Conservation (phyloP, 2,113 vertebrate genomes). For the Phalacrocorax pelagicus region DNA sequence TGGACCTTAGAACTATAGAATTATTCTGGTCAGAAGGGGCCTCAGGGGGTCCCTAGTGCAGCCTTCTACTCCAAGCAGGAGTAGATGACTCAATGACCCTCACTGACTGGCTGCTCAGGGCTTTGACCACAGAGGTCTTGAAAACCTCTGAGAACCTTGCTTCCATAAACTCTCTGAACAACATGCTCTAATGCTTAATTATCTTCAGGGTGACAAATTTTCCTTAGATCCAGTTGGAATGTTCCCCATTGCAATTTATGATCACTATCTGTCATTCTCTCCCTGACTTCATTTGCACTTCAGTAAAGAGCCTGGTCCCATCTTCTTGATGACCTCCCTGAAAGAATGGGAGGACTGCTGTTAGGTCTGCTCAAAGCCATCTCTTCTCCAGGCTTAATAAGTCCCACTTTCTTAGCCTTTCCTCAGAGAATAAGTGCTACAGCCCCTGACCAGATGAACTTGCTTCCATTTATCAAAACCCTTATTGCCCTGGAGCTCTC, state of each 20-base stretch:
- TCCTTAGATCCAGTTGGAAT: background rate
- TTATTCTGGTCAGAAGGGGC: background rate
- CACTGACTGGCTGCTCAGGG: background rate
- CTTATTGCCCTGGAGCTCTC: background rate
- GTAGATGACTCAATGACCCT: background rate
- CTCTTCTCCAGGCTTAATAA: background rate
- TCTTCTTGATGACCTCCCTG: background rate
- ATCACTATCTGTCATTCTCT: background rate
- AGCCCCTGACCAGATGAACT: background rate
- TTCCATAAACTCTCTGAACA: background rate
- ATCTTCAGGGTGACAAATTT: background rate
- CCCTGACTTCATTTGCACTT: background rate
- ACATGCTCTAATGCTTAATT: background rate
- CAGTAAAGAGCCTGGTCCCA: background rate
- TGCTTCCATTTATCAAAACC: background rate
- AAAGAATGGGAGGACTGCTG: background rate
- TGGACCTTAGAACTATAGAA: background rate
- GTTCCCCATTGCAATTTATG: background rate
- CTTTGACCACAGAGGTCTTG: background rate
- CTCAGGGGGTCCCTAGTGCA: rapidly evolving
- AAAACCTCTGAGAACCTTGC: background rate
- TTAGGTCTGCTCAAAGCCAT: background rate
- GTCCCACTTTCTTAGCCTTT: background rate
- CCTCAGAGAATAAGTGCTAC: background rate
- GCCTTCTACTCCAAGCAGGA: background rate